These are phyloP conservation scores for Venusia cambrica DNA, from an alignment of 2,888 invertebrate species.

Conservation along the genomic window DNA sequence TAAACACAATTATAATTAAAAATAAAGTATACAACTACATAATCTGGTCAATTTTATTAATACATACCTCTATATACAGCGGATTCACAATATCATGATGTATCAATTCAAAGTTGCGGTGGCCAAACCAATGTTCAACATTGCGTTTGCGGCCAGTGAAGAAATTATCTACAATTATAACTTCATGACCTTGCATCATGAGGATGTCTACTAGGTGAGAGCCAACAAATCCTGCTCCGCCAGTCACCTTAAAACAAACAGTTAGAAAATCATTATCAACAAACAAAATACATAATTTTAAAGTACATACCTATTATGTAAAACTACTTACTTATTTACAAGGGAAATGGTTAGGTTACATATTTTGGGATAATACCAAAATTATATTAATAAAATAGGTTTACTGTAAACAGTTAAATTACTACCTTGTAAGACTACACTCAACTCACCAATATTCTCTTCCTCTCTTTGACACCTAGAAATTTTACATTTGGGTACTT, in stretches of 20 bases:
- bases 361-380: too few species aligned
- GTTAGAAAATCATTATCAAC: too few species aligned
- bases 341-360: too few species aligned
- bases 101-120: slow-evolving; percentile 98
- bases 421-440: too few species aligned
- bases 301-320: too few species aligned
- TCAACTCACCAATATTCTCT: slow-evolving; percentile 92
- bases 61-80: slow-evolving; percentile 90
- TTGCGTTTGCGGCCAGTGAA: slow-evolving; percentile 98
- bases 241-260: slow-evolving; percentile 91
- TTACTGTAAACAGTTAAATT: too few species aligned
- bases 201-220: slow-evolving; percentile 97
- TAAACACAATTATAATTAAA: neutral
- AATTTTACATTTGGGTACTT: slow-evolving; percentile 95
- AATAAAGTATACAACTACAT: too few species aligned
- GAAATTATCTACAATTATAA: slow-evolving; percentile 98
- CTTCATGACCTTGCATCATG: slow-evolving; percentile 97
- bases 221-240: slow-evolving; percentile 99
- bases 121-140: slow-evolving; percentile 99
- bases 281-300: too few species aligned
- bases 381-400: too few species aligned
- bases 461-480: slow-evolving; percentile 94
- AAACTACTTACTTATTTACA: too few species aligned
- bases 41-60: too few species aligned
- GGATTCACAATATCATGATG: slow-evolving; percentile 99